phyloP scores from a whole-genome alignment of 2,113 vertebrate species.

The Clinocottus analis region DNA sequence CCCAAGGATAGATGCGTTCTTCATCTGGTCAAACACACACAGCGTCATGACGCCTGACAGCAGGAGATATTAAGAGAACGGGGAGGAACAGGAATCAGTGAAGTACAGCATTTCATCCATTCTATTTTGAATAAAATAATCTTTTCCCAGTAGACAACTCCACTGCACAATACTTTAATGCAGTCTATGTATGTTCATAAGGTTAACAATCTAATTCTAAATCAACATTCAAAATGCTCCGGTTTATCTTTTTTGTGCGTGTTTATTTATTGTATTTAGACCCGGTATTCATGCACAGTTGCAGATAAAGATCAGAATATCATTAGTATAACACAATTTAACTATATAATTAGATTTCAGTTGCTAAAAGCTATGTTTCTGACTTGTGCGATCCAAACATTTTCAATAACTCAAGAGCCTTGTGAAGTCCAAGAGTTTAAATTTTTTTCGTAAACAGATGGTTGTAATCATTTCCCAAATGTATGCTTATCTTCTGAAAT shows the following conservation, averaged over 20 bases:
- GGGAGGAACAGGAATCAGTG: background rate
- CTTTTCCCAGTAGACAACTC: background rate
- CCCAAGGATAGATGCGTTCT: slow-evolving; percentile 96
- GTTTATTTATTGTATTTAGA: too few species aligned
- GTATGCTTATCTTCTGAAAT: background rate
- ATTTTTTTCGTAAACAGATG: background rate
- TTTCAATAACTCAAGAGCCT: background rate
- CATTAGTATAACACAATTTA: background rate
- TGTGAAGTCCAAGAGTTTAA: background rate
- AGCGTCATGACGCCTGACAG: slow-evolving; percentile 92
- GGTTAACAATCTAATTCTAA: background rate
- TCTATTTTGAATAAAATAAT: background rate
- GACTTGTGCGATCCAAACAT: background rate
- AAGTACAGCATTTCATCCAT: background rate
- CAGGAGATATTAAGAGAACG: slow-evolving; percentile 16
- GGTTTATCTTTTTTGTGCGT: too few species aligned
- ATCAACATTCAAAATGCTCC: background rate
- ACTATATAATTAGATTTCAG: background rate
- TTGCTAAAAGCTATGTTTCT: background rate
- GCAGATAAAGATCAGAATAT: too few species aligned
- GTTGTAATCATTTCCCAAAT: background rate
- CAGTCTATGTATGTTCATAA: too few species aligned
- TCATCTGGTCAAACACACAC: slow-evolving; percentile 98
- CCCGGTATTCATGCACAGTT: too few species aligned
- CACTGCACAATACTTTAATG: background rate